These are phyloP conservation scores for Pachycephala philippinensis DNA, from an alignment of 2,113 vertebrate species.

Conservation along the genomic window DNA sequence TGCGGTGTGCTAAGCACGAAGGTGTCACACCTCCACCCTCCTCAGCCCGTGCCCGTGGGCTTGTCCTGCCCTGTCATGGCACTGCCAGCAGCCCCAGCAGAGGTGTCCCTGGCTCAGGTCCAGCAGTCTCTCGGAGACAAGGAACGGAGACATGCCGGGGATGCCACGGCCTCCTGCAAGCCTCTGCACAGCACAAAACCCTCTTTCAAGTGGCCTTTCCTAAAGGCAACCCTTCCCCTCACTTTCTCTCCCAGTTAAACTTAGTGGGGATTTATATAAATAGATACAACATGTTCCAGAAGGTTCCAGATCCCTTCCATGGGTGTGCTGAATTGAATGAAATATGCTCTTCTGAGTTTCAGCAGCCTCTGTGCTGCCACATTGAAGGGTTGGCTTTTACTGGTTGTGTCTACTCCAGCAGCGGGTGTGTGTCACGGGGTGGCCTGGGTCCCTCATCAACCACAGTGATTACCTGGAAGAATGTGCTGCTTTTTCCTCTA, in stretches of 20 bases:
- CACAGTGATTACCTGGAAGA: rapidly evolving
- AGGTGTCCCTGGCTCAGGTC: background rate
- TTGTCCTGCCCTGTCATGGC: background rate
- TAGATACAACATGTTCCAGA: rapidly evolving
- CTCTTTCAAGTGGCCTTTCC: background rate
- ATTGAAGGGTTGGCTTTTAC: background rate
- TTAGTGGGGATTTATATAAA: background rate
- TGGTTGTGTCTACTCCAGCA: background rate
- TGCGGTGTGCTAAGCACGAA: rapidly evolving
- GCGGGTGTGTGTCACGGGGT: background rate
- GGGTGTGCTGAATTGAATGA: background rate
- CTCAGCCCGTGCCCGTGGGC: background rate
- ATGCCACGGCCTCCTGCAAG: background rate
- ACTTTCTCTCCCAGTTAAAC: background rate
- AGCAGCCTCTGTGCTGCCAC: background rate
- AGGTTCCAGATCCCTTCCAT: background rate
- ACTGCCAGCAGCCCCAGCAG: rapidly evolving
- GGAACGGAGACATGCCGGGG: background rate
- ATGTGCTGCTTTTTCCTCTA: background rate
- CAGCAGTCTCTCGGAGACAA: background rate
- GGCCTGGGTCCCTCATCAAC: background rate
- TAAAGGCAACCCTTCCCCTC: background rate
- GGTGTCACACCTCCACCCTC: rapidly evolving
- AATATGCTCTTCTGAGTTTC: background rate
- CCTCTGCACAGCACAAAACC: background rate